Evolutionary conservation across 2,113 vertebrate genomes (phyloP).

Genomic region (Thryonomys swinderianus): DNA sequence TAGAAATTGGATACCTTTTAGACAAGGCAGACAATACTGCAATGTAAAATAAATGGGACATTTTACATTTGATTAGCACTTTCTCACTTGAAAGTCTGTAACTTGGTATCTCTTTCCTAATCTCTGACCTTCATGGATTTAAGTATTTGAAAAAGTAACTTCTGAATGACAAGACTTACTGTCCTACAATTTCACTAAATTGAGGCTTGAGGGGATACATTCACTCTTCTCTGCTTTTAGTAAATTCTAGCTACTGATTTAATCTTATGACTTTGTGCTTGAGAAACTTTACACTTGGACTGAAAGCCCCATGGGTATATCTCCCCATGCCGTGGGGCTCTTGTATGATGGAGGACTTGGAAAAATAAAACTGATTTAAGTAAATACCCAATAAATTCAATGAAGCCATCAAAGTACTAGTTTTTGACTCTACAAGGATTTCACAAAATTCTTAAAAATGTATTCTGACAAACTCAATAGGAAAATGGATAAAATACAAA

Average conservation of each 20-base stretch:
- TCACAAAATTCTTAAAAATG: background rate
- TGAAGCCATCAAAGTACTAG: background rate
- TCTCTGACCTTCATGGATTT: background rate
- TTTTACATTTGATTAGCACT: background rate
- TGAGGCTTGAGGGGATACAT: background rate
- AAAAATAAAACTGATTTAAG: background rate
- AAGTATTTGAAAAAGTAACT: background rate
- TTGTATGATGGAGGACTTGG: background rate
- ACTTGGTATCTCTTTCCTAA: background rate
- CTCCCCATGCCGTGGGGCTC: background rate
- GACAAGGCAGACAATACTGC: background rate
- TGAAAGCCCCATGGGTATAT: background rate
- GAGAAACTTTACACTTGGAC: background rate
- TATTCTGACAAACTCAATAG: background rate
- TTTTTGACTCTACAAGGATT: background rate
- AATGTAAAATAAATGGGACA: background rate
- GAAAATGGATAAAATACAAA: conserved; percentile 15
- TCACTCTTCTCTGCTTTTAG: background rate
- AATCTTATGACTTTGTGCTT: background rate
- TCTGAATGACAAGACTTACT: background rate
- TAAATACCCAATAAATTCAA: background rate
- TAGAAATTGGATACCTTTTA: conserved; percentile 5
- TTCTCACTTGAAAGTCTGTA: background rate
- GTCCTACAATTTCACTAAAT: background rate
- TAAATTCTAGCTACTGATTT: background rate